These are phyloP conservation scores for Drosophila equinoxialis DNA, from an alignment of 1,140 invertebrate genomes.

Conservation along the genomic window DNA sequence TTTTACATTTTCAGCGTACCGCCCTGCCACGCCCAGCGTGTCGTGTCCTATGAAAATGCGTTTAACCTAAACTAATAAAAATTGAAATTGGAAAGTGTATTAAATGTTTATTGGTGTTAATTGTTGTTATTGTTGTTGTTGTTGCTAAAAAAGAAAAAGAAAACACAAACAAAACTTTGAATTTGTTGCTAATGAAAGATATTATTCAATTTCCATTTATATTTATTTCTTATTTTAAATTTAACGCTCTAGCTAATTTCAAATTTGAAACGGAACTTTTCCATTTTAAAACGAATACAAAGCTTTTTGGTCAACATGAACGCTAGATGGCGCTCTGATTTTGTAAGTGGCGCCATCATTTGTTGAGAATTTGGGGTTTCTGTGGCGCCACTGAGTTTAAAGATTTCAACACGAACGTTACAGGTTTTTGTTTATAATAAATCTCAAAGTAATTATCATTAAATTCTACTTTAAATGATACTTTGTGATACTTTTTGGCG, in stretches of 20 bases:
- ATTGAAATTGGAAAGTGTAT: conserved; percentile 13
- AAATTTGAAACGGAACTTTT: background rate
- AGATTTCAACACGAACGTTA: background rate
- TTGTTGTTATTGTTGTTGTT: conserved; percentile 23
- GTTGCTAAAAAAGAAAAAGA: conserved; percentile 6
- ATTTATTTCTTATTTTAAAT: background rate
- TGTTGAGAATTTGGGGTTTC: background rate
- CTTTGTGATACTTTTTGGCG: too few relatives aligned
- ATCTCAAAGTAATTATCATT: too few relatives aligned
- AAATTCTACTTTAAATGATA: too few relatives aligned
- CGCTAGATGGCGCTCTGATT: background rate
- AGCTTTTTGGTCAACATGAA: background rate
- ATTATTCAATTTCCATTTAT: background rate
- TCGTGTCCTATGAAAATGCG: background rate
- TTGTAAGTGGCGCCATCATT: background rate
- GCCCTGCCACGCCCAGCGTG: background rate
- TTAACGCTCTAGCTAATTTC: background rate
- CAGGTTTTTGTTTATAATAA: background rate
- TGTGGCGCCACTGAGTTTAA: background rate
- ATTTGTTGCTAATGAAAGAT: conserved; percentile 14
- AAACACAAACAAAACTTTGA: background rate
- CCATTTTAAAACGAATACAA: background rate
- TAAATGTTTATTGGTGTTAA: background rate
- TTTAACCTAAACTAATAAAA: conserved; percentile 43
- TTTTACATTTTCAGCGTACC: conserved; percentile 16